Base-by-base conservation (phyloP, 2,888 invertebrate species). In the Microctonus aethiopoides region DNA sequence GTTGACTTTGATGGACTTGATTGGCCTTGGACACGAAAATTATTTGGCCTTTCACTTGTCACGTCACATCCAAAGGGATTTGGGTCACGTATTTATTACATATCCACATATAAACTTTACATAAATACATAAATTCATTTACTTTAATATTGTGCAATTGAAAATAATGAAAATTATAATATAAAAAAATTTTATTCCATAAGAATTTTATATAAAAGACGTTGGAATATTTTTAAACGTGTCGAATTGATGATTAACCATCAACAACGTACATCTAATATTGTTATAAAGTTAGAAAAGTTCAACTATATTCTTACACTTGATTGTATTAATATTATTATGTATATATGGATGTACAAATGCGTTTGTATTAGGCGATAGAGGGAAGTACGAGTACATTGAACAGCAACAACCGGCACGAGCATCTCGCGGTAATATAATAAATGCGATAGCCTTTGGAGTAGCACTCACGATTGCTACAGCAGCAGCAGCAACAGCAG, bases 381-480 rank as follows among this genome's bases (percentile, higher is more conserved):
- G 66, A 66, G 39, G 59, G 39, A 51, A 67, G 61, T 24, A 67
- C 67, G 61, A 67, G 61, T 24, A 67, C 67, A 67, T 60, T 26
- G 67, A 60, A 26, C 52, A 34, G 51, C 52, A 36, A 67, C 70
- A 61, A 46, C 16, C 46, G 16, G 16, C 46, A 46, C 46, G 46
- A 16, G 46, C 46, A 46, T 46, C 46, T 16, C 46, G 46, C 16
- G 70, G 75, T 77, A 76, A 76, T 75, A 77, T 78, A 77, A 78
- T 78, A 79, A 79, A 78, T 77, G 76, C 74, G 77, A 78, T 77
- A 76, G 79, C 72, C 72, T 76, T 68, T 60, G 51, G 57, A 70
- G 71, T 66, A 70, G 68, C 74, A 73, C 46, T 5, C 46, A 46
- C 16, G 16, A 46, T n/a, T n/a, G 46, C 46, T 16, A 46, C 46